Percentiles rank a stretch among this genome's conserved stretches.
These are phyloP conservation scores for Maniola hyperantus DNA, from an alignment of 2,888 invertebrate genomes.

Conservation along the genomic window DNA sequence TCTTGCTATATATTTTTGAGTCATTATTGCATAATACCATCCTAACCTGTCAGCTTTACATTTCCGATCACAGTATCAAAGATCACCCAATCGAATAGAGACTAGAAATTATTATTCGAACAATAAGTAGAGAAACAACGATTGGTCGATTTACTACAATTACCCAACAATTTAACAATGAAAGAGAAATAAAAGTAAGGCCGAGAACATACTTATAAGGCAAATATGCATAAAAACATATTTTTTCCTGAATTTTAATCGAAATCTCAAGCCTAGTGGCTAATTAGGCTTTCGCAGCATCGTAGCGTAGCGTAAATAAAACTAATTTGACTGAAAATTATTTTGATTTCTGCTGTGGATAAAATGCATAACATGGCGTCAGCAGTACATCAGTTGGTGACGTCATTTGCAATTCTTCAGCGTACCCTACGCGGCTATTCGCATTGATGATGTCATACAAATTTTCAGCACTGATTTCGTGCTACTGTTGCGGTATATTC, in stretches of 20 bases:
- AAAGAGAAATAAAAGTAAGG: conserved; percentile 20
- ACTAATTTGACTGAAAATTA: too few relatives aligned
- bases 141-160: conserved; percentile 68
- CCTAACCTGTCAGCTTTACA: not conserved
- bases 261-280: too few relatives aligned
- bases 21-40: not conserved
- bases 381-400: too few relatives aligned
- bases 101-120: conserved; percentile 63
- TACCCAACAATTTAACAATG: conserved; percentile 53
- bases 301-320: too few relatives aligned
- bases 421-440: too few relatives aligned
- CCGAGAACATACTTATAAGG: not conserved
- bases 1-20: not conserved
- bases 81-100: conserved; percentile 38
- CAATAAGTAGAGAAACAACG: conserved; percentile 61
- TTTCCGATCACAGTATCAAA: not conserved
- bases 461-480: not conserved
- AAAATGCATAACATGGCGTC: too few relatives aligned
- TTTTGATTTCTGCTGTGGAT: too few relatives aligned
- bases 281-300: too few relatives aligned
- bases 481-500: not conserved
- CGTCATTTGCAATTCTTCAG: too few relatives aligned
- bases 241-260: too few relatives aligned
- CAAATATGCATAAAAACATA: not conserved
- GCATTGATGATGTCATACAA: too few relatives aligned